These are phyloP conservation scores for Drosophila borborema DNA, from an alignment of 2,888 invertebrate genomes.

Conservation along the genomic window DNA sequence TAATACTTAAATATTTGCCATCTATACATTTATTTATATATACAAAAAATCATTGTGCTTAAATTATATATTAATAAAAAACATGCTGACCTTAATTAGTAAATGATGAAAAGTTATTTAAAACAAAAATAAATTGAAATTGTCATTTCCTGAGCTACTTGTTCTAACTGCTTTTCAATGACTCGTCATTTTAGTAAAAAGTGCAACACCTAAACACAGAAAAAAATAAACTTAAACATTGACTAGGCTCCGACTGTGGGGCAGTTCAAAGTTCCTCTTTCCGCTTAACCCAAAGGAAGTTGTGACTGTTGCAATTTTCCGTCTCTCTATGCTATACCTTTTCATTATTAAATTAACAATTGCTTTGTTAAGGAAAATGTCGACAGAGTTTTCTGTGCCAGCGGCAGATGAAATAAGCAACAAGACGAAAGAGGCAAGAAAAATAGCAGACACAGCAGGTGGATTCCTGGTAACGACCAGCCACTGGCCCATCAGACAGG, in stretches of 20 bases:
- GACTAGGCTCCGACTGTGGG: neutral
- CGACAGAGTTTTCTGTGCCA: slow-evolving; percentile 61
- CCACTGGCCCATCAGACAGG: slow-evolving; percentile 33
- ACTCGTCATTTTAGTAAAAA: slow-evolving; percentile 22
- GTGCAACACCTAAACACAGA: slow-evolving; percentile 7
- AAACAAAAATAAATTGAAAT: neutral
- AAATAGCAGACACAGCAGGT: slow-evolving; percentile 31
- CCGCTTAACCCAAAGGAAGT: slow-evolving; percentile 44
- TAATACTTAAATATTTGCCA: neutral
- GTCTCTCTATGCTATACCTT: slow-evolving; percentile 16
- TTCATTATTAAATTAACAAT: slow-evolving; percentile 65
- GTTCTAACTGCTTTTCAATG: slow-evolving; percentile 21
- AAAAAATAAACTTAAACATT: neutral
- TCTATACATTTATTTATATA: neutral
- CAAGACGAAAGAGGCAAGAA: neutral
- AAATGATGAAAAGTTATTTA: neutral
- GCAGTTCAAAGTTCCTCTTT: slow-evolving; percentile 22
- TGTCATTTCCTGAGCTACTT: slow-evolving; percentile 3
- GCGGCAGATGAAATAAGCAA: slow-evolving; percentile 25
- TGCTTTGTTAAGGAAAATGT: slow-evolving; percentile 55
- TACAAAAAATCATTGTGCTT: neutral
- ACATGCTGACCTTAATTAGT: neutral
- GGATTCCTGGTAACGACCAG: slow-evolving; percentile 35
- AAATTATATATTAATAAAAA: neutral
- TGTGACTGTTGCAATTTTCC: slow-evolving; percentile 31